Evolutionary conservation across 2,797 vertebrate genomes (phyloP), one percentile per base, ranked within the genome.

Genomic region (Phyllotis vaccarum): DNA sequence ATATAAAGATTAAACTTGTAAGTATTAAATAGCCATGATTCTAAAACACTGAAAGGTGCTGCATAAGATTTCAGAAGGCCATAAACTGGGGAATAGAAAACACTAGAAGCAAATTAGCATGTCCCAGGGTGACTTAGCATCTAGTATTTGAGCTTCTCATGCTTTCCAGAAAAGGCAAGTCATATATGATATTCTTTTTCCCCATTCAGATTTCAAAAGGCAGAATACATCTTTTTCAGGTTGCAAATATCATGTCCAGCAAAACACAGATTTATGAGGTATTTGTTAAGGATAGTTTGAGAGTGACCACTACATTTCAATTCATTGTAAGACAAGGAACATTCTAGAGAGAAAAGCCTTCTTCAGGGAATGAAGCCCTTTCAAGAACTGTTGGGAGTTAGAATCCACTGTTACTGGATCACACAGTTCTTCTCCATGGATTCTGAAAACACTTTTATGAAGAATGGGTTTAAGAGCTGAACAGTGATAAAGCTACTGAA

Each of bases 401-500:
- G n/a, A 83, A 29, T 76, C 17, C 40, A 21, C 17, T 68, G n/a
- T n/a, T 70, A 83, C 3, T 56, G 74, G 74, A 46, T 56, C 62
- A 66, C 46, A 43, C 27, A 76, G 34, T 72, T 70, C 37, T 94
- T 10, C 22, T 62, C 11, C 68, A 10, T 79, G 88, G 87, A 68
- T 86, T 83, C 31, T 68, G n/a, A 95, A 82, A 31, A 85, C 74
- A 95, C 54, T 87, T 87, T 81, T 1, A 64, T 54, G 37, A 97
- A 46, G 89, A 81, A 75, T 54, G 31, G 37, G 3, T 49, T 90
- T 8, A 27, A 74, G 86, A 93, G 16, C 78, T 70, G 40, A 19
- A 31, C 6, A n/a, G 29, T 78, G n/a, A 68, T 43, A n/a, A 91
- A 91, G 60, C 74, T 78, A 74, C 11, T 54, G 9, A 89, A 72